phyloP scores from a whole-genome alignment of 2,113 vertebrate genomes.

The Alouatta palliata region DNA sequence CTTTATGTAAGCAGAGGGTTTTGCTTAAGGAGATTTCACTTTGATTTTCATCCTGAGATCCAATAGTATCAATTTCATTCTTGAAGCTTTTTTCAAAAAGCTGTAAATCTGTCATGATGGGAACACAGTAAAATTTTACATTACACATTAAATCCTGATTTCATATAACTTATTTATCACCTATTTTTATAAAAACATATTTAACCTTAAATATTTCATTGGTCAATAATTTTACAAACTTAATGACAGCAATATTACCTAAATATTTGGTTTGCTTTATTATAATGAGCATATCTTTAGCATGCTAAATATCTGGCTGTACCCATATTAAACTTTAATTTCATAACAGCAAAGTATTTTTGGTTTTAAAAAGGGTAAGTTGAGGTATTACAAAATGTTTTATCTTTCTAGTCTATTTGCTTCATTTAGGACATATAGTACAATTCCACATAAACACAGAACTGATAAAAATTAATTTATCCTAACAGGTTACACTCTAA shows the following conservation, averaged over 20 bases:
- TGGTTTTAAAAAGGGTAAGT: background rate
- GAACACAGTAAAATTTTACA: slow-evolving; percentile 49
- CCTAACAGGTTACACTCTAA: background rate
- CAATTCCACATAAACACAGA: slow-evolving; percentile 6
- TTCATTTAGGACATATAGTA: background rate
- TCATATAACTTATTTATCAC: slow-evolving; percentile 1
- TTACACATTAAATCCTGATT: background rate
- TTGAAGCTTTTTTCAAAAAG: slow-evolving; percentile 75
- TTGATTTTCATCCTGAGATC: slow-evolving; percentile 76
- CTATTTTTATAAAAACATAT: slow-evolving; percentile 19
- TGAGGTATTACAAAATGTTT: background rate
- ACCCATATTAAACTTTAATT: slow-evolving; percentile 16
- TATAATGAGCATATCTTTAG: background rate
- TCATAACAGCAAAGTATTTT: slow-evolving; percentile 38
- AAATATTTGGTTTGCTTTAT: background rate
- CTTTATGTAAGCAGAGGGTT: slow-evolving; percentile 70
- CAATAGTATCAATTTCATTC: slow-evolving; percentile 68
- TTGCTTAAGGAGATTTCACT: slow-evolving; percentile 82
- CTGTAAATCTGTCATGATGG: slow-evolving; percentile 78
- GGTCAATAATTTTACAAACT: slow-evolving; percentile 5
- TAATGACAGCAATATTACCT: slow-evolving; percentile 8
- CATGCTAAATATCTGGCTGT: slow-evolving; percentile 27
- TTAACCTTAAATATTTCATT: slow-evolving; percentile 53
- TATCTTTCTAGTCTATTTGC: background rate
- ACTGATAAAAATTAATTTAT: slow-evolving; percentile 44